These are phyloP conservation scores for Aptenodytes forsteri DNA, from an alignment of 2,113 vertebrate species.

Conservation along the genomic window DNA sequence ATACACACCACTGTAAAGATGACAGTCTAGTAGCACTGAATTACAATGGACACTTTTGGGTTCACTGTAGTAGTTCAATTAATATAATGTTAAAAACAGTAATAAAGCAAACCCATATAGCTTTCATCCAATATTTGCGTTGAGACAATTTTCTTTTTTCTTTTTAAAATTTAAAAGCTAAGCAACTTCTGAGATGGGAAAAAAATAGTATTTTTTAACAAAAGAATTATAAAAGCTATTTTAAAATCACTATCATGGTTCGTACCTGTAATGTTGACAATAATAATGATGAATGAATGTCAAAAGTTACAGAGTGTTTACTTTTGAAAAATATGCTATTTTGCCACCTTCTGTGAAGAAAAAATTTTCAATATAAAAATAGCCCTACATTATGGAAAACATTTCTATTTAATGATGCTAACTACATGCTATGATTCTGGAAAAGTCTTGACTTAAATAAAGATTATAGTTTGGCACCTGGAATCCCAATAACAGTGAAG, in stretches of 20 bases:
- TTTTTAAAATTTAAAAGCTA: neutral
- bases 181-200: rapidly evolving
- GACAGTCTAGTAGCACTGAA: neutral
- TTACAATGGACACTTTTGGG: neutral
- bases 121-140: neutral
- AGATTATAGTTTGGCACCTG: neutral
- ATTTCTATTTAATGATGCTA: neutral
- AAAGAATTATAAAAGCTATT: neutral
- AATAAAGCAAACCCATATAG: neutral
- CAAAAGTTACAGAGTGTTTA: neutral
- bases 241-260: neutral
- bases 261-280: neutral
- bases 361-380: neutral
- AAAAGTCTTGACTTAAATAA: neutral
- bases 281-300: neutral
- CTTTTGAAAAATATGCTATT: neutral
- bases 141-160: neutral
- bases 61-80: neutral
- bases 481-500: neutral
- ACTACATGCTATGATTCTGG: neutral
- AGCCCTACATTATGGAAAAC: neutral
- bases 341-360: neutral
- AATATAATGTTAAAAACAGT: rapidly evolving
- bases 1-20: neutral
- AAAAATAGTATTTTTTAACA: neutral